A percentile compares a stretch with the other conserved stretches of the same genome.
phyloP scores from a whole-genome alignment of 1,140 invertebrate genomes.

The Papilio polyxenes region DNA sequence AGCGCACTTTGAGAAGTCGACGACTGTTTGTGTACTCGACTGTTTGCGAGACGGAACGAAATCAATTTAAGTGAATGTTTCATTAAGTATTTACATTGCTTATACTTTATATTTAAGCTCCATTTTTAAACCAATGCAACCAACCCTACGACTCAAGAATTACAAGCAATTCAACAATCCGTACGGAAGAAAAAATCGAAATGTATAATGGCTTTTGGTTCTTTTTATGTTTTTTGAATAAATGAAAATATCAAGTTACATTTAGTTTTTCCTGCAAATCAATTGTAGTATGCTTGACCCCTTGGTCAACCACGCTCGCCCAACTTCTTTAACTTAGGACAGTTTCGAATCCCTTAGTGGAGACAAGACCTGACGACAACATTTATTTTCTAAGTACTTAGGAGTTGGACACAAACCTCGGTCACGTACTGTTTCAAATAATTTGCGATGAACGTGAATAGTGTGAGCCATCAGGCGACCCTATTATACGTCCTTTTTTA shows the following conservation, averaged over 20 bases:
- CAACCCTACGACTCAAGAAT: too few relatives aligned
- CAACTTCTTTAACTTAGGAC: too few relatives aligned
- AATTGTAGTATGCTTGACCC: too few relatives aligned
- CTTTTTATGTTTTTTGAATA: too few relatives aligned
- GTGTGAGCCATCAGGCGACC: background rate
- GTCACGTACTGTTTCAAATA: background rate
- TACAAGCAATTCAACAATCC: too few relatives aligned
- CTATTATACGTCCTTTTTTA: constrained; percentile 16
- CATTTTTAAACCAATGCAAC: background rate
- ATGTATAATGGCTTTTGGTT: too few relatives aligned
- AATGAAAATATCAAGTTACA: too few relatives aligned
- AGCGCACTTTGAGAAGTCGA: background rate
- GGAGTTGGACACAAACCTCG: background rate
- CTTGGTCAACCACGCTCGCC: too few relatives aligned
- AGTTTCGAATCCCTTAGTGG: too few relatives aligned
- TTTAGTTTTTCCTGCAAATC: too few relatives aligned
- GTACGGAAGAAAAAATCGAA: too few relatives aligned
- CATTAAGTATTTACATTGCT: background rate
- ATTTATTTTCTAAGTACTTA: background rate
- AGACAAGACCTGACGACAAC: too few relatives aligned
- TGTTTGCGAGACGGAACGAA: background rate
- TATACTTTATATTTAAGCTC: background rate
- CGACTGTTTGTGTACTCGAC: background rate
- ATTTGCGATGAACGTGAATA: background rate
- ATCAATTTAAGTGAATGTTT: background rate